Conservation (phyloP, 2,888 invertebrate species). For the Drosophila rellima region DNA sequence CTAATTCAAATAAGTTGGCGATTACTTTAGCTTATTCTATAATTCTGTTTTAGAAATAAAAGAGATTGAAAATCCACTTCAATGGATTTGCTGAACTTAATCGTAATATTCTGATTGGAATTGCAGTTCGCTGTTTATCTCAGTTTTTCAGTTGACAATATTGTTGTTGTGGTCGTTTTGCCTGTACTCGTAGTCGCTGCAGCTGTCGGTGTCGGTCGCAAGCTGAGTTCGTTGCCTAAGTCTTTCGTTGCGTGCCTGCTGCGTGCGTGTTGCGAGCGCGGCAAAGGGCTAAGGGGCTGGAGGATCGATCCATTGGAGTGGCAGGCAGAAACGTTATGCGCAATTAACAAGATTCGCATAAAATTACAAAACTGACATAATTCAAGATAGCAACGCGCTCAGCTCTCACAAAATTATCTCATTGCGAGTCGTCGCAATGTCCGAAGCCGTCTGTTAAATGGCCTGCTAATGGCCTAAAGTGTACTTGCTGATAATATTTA, state of each 20-base stretch:
- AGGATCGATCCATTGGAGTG: neutral
- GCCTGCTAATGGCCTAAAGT: conserved; percentile 82
- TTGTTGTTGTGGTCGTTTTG: conserved; percentile 31
- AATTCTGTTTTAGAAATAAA: neutral
- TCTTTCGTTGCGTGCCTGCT: conserved; percentile 63
- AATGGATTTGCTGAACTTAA: neutral
- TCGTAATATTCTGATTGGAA: neutral
- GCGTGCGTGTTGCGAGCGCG: conserved; percentile 44
- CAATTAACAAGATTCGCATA: conserved; percentile 78
- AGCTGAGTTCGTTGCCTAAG: conserved; percentile 71
- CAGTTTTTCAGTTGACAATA: conserved; percentile 34
- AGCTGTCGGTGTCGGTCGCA: conserved; percentile 45
- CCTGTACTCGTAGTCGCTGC: conserved; percentile 27
- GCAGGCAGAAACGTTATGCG: conserved; percentile 56
- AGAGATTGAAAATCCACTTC: neutral
- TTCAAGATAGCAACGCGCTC: conserved; percentile 78
- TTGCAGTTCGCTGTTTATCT: neutral
- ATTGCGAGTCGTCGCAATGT: conserved; percentile 49
- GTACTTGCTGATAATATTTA: conserved; percentile 82
- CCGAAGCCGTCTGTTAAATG: conserved; percentile 63
- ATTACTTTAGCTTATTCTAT: neutral
- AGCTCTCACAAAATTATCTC: conserved; percentile 68
- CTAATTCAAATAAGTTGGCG: no score
- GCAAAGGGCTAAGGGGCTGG: neutral
- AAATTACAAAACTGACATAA: conserved; percentile 83